Conservation (phyloP, 2,113 vertebrate genomes). For the Tor tambroides region DNA sequence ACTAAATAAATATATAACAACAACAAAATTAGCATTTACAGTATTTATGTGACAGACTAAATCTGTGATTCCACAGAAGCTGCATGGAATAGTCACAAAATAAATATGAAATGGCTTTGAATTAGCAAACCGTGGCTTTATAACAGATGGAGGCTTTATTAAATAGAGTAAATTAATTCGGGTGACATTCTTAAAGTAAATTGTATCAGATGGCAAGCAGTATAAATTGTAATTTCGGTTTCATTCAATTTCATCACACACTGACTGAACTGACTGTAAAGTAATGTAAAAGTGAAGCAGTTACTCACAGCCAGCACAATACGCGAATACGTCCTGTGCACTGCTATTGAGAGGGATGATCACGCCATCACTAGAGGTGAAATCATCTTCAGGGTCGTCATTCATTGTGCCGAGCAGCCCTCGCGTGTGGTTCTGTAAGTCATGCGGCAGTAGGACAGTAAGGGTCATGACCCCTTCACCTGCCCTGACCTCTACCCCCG, state of each 20-base stretch:
- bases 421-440: slow-evolving; percentile 74
- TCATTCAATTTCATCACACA: neutral
- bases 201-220: neutral
- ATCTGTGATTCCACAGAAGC: neutral
- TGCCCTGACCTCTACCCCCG: slow-evolving; percentile 81
- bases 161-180: neutral
- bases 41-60: neutral
- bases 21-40: no score
- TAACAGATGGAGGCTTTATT: neutral
- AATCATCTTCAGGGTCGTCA: slow-evolving; percentile 75
- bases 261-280: neutral
- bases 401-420: slow-evolving; percentile 91
- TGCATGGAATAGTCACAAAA: neutral
- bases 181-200: no score
- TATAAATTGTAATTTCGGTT: neutral
- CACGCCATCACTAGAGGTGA: slow-evolving; percentile 73
- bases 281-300: neutral
- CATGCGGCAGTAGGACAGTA: slow-evolving; percentile 82
- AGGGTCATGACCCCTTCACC: slow-evolving; percentile 75
- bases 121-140: neutral
- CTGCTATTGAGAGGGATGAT: slow-evolving; percentile 62
- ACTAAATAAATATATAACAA: neutral
- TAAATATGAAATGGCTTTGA: neutral
- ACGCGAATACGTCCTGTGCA: slow-evolving; percentile 79
- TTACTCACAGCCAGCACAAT: slow-evolving; percentile 87